Conservation (phyloP, 2,797 vertebrate species). For the Artibeus jamaicensis region DNA sequence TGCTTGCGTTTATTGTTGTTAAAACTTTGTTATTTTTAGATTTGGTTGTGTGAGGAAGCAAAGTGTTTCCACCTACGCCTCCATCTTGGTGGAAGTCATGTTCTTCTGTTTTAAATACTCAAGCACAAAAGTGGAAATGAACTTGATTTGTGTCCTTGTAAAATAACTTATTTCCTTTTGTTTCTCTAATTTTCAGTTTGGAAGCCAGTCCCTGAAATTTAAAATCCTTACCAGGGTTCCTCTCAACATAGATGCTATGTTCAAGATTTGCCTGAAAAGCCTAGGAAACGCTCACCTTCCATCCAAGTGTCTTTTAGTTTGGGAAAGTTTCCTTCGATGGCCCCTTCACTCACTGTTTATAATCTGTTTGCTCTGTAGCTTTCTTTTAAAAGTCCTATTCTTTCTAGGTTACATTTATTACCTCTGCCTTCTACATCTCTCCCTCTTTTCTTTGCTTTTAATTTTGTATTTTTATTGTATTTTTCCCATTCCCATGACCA, state of each 20-base stretch:
- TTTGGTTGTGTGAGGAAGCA: too few species aligned
- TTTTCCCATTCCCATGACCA: not conserved
- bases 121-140: not conserved
- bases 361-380: not conserved
- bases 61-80: too few species aligned
- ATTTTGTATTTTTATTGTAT: not conserved
- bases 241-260: constrained; percentile 34
- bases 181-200: constrained; percentile 12
- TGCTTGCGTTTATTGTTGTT: too few species aligned
- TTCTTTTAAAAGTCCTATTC: not conserved
- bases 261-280: not conserved
- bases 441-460: not conserved
- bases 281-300: not conserved
- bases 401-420: not conserved
- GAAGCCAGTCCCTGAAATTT: not conserved
- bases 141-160: not conserved
- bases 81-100: too few species aligned
- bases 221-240: not conserved
- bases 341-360: not conserved
- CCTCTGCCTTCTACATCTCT: not conserved
- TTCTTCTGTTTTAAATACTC: not conserved
- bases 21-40: too few species aligned
- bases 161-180: not conserved
- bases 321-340: not conserved
- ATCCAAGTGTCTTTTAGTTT: not conserved